Base-by-base conservation (phyloP, 1,140 invertebrate species). In the Oreohelix idahoensis region DNA sequence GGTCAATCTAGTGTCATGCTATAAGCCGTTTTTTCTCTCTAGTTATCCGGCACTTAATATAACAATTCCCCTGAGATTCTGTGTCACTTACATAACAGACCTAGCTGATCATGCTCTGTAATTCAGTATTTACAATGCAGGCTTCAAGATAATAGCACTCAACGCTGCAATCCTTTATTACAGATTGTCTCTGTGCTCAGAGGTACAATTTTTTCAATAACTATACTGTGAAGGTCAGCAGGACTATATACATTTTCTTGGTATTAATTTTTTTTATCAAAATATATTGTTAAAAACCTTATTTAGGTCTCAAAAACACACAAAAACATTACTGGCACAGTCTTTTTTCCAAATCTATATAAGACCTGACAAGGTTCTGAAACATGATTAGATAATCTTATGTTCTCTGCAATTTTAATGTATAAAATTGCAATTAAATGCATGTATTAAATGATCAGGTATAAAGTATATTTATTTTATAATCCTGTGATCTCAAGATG, bases 1-100 rank as follows among this genome's bases (percentile, higher is more conserved):
- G 63, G 29, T 32, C 29, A 66, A 5, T 17, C 29, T 35, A 5
- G 20, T 66, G 29, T 32, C 29, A 66, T 13, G n/a, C 20, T 5
- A 2, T 66, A 5, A 4, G n/a, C 4, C 63, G 8, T 32, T 32
- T 66, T 17, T 66, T 29, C 63, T 32, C 29, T 66, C 29, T 2
- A 35, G 29, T 8, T 8, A 13, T 29, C 32, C 8, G 63, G 29
- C n/a, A 66, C 63, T 66, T 32, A 5, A 66, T 35, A 66, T 2
- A 66, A 66, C 8, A 32, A 66, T 66, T 66, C n/a, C 63, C 63
- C 63, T 66, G 63, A 66, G 63, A 66, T 66, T 66, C 20, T 66
- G 63, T 66, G n/a, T 35, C 17, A 17, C n/a, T 29, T 66, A 32
- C 53, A 58, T 58, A 20, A 58, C 63, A 66, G 63, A 32, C n/a